Conservation (phyloP, 2,113 vertebrate species). For the Oreochromis niloticus region DNA sequence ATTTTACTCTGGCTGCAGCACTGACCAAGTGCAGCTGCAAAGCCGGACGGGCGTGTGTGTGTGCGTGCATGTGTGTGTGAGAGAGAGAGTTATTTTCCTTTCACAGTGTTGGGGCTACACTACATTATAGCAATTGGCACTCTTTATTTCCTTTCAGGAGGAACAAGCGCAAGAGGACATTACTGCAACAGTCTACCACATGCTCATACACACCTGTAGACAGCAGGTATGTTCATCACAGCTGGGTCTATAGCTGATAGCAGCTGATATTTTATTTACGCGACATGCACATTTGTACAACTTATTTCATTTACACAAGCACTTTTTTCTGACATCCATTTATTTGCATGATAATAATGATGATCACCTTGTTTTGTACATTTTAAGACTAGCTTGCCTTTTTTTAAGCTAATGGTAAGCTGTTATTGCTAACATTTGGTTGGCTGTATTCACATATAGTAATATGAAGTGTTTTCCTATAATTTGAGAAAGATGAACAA, state of each 20-base stretch:
- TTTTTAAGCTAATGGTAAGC: neutral
- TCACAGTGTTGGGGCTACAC: neutral
- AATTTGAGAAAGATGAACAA: neutral
- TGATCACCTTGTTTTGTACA: neutral
- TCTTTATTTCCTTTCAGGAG: neutral
- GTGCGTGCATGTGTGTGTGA: neutral
- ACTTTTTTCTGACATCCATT: neutral
- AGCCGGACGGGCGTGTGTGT: neutral
- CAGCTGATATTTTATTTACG: neutral
- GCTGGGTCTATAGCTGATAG: neutral
- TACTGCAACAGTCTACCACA: neutral
- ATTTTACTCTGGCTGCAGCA: conserved; percentile 49
- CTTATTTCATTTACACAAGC: neutral
- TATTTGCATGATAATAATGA: neutral
- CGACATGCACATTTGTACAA: neutral
- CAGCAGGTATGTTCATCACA: neutral
- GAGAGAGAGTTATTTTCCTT: neutral
- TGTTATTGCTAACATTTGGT: neutral
- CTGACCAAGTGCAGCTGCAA: conserved; percentile 36
- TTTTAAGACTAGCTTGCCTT: neutral
- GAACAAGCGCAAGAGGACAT: neutral
- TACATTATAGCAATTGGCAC: neutral
- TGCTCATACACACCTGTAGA: neutral
- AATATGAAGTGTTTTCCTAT: neutral
- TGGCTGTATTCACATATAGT: neutral